Conservation (phyloP, 2,113 vertebrate species). For the Rhineura floridana region DNA sequence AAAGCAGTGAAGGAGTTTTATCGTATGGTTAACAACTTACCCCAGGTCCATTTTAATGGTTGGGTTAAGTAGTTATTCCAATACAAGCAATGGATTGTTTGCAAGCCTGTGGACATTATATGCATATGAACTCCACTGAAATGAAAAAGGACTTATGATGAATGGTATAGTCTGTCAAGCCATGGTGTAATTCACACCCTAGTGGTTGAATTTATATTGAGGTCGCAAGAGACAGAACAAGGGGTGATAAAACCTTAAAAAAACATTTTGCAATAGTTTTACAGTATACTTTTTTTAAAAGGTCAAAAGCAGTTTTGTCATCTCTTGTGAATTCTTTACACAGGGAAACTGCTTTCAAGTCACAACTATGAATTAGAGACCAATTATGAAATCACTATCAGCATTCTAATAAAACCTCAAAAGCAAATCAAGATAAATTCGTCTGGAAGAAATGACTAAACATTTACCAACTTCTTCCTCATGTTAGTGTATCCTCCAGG, state of each 20-base stretch:
- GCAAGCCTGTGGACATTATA: neutral
- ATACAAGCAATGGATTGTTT: neutral
- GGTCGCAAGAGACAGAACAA: neutral
- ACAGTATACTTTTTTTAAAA: neutral
- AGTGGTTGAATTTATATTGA: neutral
- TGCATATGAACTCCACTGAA: neutral
- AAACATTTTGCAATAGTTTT: neutral
- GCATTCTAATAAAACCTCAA: neutral
- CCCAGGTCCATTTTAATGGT: neutral
- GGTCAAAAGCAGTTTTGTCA: neutral
- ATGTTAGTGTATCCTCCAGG: conserved; percentile 5
- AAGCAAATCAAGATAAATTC: conserved; percentile 25
- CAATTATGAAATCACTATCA: conserved; percentile 10
- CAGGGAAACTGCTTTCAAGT: neutral
- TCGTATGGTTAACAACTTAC: neutral
- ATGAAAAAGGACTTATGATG: neutral
- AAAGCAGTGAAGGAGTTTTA: neutral
- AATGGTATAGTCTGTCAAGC: neutral
- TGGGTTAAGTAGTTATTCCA: neutral
- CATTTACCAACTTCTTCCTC: conserved; percentile 28
- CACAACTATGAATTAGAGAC: conserved; percentile 11
- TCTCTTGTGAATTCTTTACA: conserved; percentile 7
- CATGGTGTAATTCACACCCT: neutral
- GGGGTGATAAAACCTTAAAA: neutral
- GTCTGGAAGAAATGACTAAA: conserved; percentile 41